Evolutionary conservation across 2,888 invertebrate genomes (phyloP).

Genomic region (Nephrocerus scutellatus): DNA sequence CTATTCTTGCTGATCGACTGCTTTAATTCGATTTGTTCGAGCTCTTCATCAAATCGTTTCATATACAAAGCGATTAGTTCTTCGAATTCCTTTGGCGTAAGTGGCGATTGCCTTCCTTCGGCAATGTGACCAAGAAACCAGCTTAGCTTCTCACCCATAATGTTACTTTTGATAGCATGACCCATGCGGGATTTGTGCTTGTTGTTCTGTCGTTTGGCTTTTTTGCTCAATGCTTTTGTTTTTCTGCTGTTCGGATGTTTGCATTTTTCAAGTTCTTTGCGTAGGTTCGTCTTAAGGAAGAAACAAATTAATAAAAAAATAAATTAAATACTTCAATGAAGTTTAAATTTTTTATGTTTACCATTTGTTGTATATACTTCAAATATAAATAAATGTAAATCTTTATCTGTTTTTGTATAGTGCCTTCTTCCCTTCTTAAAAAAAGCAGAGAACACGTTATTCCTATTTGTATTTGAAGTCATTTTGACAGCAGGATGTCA

Average conservation of each 20-base stretch:
- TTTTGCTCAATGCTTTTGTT: slow-evolving; percentile 64
- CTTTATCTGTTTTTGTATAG: too few species aligned
- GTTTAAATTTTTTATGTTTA: slow-evolving; percentile 1
- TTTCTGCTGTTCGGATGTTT: slow-evolving; percentile 84
- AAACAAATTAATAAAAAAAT: slow-evolving; percentile 4
- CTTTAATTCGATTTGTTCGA: slow-evolving; percentile 70
- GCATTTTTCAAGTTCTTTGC: slow-evolving; percentile 52
- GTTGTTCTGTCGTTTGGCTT: slow-evolving; percentile 54
- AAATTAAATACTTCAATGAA: background rate
- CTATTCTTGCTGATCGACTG: slow-evolving; percentile 62
- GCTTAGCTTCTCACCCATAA: slow-evolving; percentile 65
- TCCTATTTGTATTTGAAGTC: too few species aligned
- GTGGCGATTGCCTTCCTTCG: slow-evolving; percentile 46
- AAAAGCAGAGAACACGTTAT: too few species aligned
- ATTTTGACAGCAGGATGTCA: too few species aligned
- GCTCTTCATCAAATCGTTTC: slow-evolving; percentile 65
- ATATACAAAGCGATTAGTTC: slow-evolving; percentile 51
- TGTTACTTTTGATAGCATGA: slow-evolving; percentile 64
- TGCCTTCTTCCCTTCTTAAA: too few species aligned
- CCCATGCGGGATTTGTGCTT: slow-evolving; percentile 48
- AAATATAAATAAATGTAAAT: background rate
- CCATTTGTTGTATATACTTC: slow-evolving; percentile 4
- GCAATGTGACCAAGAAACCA: slow-evolving; percentile 69
- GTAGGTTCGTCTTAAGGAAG: slow-evolving; percentile 46
- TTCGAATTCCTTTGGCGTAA: slow-evolving; percentile 56